phyloP scores from a whole-genome alignment of 2,888 invertebrate genomes.

The Tenthredo mesomela region DNA sequence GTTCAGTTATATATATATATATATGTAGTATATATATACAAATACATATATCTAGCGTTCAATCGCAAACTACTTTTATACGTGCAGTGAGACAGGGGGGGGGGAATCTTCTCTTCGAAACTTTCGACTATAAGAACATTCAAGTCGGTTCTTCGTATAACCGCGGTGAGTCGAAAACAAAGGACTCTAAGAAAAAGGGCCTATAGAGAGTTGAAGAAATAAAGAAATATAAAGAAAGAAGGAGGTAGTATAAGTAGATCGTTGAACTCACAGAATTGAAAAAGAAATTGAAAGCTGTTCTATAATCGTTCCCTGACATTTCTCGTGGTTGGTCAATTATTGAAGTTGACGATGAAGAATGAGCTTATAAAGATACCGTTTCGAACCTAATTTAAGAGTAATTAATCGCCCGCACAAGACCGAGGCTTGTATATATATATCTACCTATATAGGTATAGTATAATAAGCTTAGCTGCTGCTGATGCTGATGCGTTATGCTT shows the following conservation, averaged over 20 bases:
- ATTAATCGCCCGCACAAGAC: slow-evolving; percentile 26
- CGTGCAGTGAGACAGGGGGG: neutral
- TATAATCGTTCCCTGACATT: slow-evolving; percentile 15
- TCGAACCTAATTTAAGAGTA: slow-evolving; percentile 38
- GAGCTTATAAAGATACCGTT: slow-evolving; percentile 37
- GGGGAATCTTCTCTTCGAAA: neutral
- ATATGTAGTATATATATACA: neutral
- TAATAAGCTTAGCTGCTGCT: neutral
- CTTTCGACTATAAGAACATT: neutral
- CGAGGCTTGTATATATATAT: neutral
- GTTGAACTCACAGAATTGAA: slow-evolving; percentile 28
- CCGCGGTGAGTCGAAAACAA: neutral
- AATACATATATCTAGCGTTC: neutral
- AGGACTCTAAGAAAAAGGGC: neutral
- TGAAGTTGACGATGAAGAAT: slow-evolving; percentile 34
- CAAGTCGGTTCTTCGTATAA: neutral
- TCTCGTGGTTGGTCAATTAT: neutral
- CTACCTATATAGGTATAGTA: neutral
- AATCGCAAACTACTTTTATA: slow-evolving; percentile 18
- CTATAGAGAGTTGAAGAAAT: neutral
- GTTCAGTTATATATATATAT: neutral
- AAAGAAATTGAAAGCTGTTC: slow-evolving; percentile 22
- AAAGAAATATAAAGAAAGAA: neutral
- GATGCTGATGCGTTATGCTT: neutral
- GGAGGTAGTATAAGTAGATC: no score